phyloP scores from a whole-genome alignment of 1,140 invertebrate species.

The Drosophila kohkoa region DNA sequence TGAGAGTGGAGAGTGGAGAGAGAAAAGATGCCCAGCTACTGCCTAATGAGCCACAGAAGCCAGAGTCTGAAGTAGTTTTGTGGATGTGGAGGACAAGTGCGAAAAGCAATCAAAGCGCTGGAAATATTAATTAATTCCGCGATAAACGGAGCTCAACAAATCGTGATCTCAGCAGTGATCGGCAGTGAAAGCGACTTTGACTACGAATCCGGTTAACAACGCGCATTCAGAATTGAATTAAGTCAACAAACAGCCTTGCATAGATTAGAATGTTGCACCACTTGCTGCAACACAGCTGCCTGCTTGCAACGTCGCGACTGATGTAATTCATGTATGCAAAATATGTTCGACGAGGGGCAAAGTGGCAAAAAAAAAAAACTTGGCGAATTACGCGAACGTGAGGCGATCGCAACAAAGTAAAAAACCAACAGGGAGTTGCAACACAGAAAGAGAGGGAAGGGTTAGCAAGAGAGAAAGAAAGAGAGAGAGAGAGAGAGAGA shows the following conservation, averaged over 20 bases:
- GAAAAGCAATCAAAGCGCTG: conserved; percentile 18
- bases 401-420: neutral
- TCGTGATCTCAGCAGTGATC: conserved; percentile 17
- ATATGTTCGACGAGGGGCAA: neutral
- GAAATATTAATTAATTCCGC: conserved; percentile 50
- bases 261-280: conserved; percentile 56
- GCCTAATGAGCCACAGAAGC: conserved; percentile 36
- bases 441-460: too few species aligned
- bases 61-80: too few species aligned
- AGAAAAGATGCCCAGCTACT: conserved; percentile 13
- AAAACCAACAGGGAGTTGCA: too few species aligned
- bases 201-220: conserved; percentile 31
- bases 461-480: neutral
- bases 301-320: neutral
- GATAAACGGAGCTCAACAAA: conserved; percentile 15
- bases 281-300: conserved; percentile 19
- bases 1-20: neutral
- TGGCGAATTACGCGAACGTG: conserved; percentile 37
- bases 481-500: neutral
- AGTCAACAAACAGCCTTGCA: conserved; percentile 46
- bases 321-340: conserved; percentile 20
- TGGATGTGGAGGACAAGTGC: neutral
- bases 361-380: neutral
- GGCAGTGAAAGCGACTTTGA: conserved; percentile 41
- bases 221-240: conserved; percentile 35